These are phyloP conservation scores for Catalaphyllia jardinei DNA, from an alignment of 64 coral and sea anemone species.

Conservation along the genomic window DNA sequence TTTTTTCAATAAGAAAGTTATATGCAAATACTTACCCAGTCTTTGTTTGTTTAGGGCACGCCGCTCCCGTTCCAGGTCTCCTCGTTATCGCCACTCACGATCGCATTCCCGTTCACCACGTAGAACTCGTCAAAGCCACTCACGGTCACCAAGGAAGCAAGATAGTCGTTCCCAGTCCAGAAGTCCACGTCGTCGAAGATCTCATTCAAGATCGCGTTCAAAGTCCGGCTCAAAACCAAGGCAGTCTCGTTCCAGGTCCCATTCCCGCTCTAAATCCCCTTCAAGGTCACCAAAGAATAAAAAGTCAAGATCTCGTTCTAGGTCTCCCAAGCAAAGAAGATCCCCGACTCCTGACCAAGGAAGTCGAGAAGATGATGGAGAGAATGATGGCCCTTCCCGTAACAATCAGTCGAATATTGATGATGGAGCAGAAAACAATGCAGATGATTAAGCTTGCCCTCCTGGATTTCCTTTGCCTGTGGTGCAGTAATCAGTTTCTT, in stretches of 20 bases:
- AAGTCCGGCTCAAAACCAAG: constrained; percentile 66
- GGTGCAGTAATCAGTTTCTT: constrained; percentile 38
- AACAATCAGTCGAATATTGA: not conserved
- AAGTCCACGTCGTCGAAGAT: constrained; percentile 40
- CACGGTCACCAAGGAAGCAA: constrained; percentile 32
- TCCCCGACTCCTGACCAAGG: constrained; percentile 49
- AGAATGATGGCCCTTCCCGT: constrained; percentile 9
- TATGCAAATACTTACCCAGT: not conserved
- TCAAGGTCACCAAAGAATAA: constrained; percentile 64
- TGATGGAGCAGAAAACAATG: constrained; percentile 24
- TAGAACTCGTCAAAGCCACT: constrained; percentile 11
- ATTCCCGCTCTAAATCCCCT: constrained; percentile 46
- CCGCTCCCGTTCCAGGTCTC: constrained; percentile 42
- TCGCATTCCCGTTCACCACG: constrained; percentile 40
- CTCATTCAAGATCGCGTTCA: constrained; percentile 55
- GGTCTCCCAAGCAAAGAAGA: constrained; percentile 52
- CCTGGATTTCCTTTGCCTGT: constrained; percentile 18
- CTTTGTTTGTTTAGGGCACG: constrained; percentile 29
- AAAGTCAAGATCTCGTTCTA: constrained; percentile 76
- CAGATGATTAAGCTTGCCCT: constrained; percentile 8
- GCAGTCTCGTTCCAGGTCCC: constrained; percentile 67
- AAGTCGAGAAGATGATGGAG: not conserved
- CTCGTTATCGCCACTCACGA: constrained; percentile 25
- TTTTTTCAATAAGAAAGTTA: too few species aligned
- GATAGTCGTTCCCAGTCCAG: constrained; percentile 40